A percentile compares a stretch with the other conserved stretches of the same genome.
Conservation (phyloP, 2,888 invertebrate species). For the Lucinisca nassula region DNA sequence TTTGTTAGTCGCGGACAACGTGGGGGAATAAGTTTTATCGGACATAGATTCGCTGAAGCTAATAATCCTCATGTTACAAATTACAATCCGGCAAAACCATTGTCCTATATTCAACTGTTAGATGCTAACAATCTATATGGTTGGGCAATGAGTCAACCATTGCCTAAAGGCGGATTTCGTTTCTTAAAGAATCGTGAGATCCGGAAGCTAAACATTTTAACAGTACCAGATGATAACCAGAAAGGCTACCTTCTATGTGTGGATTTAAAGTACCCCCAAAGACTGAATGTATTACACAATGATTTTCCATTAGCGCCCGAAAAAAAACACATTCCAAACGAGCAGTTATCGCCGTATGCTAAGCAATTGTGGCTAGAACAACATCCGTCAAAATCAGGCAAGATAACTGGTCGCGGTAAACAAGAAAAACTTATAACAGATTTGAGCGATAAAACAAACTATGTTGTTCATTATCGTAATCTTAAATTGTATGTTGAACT, state of each 20-base stretch:
- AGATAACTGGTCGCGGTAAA: neutral
- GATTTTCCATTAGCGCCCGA: slow-evolving; percentile 19
- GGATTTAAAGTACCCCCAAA: neutral
- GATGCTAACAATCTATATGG: no score
- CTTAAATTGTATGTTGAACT: neutral
- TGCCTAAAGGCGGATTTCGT: no score
- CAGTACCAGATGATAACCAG: neutral
- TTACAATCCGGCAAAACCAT: neutral
- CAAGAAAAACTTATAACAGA: neutral
- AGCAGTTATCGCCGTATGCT: neutral
- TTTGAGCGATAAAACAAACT: neutral
- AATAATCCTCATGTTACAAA: neutral
- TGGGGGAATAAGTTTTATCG: neutral
- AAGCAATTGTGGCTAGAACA: neutral
- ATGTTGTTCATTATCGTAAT: neutral
- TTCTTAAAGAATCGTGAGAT: no score
- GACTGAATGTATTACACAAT: neutral
- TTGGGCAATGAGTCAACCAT: no score
- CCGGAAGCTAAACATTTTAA: neutral
- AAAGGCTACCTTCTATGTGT: neutral
- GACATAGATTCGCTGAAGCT: neutral
- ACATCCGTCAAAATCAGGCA: neutral
- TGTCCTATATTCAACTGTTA: no score
- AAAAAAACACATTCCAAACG: neutral
- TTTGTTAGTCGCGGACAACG: neutral